Conservation (phyloP, 2,888 invertebrate species). For the Tinea trinotella region DNA sequence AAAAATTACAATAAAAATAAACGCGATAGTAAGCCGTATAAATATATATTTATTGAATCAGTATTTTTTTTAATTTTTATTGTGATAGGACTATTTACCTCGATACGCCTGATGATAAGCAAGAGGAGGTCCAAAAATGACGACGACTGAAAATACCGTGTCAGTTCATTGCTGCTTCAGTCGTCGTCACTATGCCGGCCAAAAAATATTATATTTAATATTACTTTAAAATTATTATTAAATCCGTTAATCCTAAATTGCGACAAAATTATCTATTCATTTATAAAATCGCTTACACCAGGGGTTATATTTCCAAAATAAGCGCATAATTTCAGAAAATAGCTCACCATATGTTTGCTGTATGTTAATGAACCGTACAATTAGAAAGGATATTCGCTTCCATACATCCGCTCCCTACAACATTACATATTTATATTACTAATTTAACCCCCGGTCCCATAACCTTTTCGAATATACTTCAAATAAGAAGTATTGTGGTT, state of each 20-base stretch:
- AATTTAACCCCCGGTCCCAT: neutral
- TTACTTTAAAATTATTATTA: too few species aligned
- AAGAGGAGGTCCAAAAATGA: too few species aligned
- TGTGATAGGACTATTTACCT: too few species aligned
- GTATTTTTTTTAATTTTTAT: too few species aligned
- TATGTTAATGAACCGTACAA: slow-evolving; percentile 14
- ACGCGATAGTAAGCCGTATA: too few species aligned
- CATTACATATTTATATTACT: neutral
- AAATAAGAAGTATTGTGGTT: neutral
- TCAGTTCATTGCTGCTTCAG: too few species aligned
- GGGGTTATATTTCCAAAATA: neutral
- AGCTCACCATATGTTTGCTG: slow-evolving; percentile 15
- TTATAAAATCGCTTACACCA: neutral
- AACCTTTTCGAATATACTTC: neutral
- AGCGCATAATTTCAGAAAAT: slow-evolving; percentile 10
- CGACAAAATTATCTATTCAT: slow-evolving; percentile 5
- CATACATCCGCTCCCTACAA: neutral
- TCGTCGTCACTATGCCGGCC: too few species aligned
- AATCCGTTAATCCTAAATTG: neutral
- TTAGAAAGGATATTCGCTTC: slow-evolving; percentile 1
- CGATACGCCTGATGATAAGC: too few species aligned
- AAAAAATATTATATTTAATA: too few species aligned
- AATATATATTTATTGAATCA: too few species aligned
- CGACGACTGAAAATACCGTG: too few species aligned
- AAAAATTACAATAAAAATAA: too few species aligned